Evolutionary conservation across 2,797 vertebrate genomes (phyloP).

Genomic region (Mastacembelus armatus): DNA sequence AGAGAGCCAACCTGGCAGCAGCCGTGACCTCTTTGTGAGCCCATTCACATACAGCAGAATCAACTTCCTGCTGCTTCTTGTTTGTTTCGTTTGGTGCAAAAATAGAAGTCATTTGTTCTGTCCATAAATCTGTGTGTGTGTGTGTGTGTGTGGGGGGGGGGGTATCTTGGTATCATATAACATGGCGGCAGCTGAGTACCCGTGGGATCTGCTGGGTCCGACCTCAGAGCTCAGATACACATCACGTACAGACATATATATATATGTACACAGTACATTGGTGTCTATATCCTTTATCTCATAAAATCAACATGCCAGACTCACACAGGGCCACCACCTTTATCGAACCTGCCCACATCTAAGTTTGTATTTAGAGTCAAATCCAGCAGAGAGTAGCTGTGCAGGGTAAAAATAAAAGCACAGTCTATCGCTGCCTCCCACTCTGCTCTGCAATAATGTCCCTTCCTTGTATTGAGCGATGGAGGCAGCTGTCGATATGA

Average conservation of each 20-base stretch:
- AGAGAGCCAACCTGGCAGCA: background rate
- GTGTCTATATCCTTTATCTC: background rate
- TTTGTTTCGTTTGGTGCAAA: constrained; percentile 61
- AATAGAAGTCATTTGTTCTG: constrained; percentile 67
- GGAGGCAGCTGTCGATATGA: constrained; percentile 60
- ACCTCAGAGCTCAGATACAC: constrained; percentile 3
- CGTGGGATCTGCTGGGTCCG: constrained; percentile 38
- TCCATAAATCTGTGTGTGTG: constrained; percentile 33
- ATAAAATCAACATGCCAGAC: background rate
- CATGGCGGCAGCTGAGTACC: constrained; percentile 52
- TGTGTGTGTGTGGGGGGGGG: constrained; percentile 10
- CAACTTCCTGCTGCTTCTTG: constrained; percentile 57
- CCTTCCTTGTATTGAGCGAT: constrained; percentile 51
- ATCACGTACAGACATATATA: background rate
- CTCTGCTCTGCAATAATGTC: constrained; percentile 26
- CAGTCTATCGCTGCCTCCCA: constrained; percentile 4
- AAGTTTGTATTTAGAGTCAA: background rate
- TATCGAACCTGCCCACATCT: too few relatives aligned
- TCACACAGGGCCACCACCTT: background rate
- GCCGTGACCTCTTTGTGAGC: background rate
- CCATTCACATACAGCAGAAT: constrained; percentile 30
- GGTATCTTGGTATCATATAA: constrained; percentile 35
- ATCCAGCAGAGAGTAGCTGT: background rate
- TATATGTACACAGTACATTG: too few relatives aligned
- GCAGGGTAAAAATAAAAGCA: background rate